Base-by-base conservation (phyloP, 2,797 vertebrate species). In the Gymnoscopelus braueri region DNA sequence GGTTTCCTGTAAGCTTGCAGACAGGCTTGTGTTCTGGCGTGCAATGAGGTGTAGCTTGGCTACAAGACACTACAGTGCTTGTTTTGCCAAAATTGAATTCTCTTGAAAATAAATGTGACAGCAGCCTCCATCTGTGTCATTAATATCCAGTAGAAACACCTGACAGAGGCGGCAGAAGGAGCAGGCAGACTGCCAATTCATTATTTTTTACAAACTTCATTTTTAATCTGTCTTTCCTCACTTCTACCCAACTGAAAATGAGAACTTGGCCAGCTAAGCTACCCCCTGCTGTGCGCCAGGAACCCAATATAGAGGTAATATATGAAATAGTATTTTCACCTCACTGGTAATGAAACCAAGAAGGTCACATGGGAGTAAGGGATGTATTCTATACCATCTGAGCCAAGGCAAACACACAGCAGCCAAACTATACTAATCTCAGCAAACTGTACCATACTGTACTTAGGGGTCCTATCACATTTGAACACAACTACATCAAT, bases 311-410 rank as follows among this genome's bases (percentile, higher is more conserved):
- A 63, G 53, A 69, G 44, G 14, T 47, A 19, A 64, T 71, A 7
- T 51, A 24, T 65, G 64, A 69, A 67, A 71, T 50, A 50, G 29
- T 9, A 10, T 60, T 73, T 65, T 14, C 61, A 69, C 12, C 60
- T 74, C 65, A 35, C 65, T 76, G 57, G 56, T 69, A 74, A 74
- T 74, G 61, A 76, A 74, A 78, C 44, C 32, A 49, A 54, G 77
- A 74, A 53, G 72, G 70, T 80, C 35, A 71, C 52, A 63, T 32
- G 51, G 60, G 63, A 77, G 70, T 63, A 24, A 44, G 35, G 32
- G 8, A 24, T 35, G 14, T 67, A 53, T 39, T 3, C 11, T 14
- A 39, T 48, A 10, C 24, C n/a, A 50, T 65, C 58, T 15, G 44
- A 2, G 44, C 54, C 24, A 29, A 66, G 2, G 29, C 49, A 72